Percentiles rank a stretch among this genome's conserved stretches.
phyloP scores from a whole-genome alignment of 2,113 vertebrate species.

The Stegastes partitus region DNA sequence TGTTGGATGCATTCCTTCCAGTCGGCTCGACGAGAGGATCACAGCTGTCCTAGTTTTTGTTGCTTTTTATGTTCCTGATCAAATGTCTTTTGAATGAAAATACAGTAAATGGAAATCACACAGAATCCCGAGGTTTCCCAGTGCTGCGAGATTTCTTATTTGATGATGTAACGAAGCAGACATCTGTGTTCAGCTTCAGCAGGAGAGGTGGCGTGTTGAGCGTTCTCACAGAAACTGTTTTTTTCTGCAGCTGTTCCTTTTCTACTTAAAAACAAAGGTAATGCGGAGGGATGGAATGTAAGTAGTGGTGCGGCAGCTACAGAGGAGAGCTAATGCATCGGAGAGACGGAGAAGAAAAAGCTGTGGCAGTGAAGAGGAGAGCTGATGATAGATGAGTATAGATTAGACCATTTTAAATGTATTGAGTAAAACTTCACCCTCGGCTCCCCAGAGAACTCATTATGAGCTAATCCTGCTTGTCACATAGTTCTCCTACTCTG shows the following conservation, averaged over 20 bases:
- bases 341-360: constrained; percentile 5
- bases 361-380: neutral
- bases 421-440: constrained; percentile 46
- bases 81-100: constrained; percentile 38
- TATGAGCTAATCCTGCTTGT: constrained; percentile 75
- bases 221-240: neutral
- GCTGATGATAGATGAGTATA: constrained; percentile 49
- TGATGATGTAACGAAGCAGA: constrained; percentile 31
- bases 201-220: neutral
- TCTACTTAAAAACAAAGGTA: neutral
- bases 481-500: constrained; percentile 61
- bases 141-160: constrained; percentile 9
- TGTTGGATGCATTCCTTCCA: constrained; percentile 5
- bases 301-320: neutral
- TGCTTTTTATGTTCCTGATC: constrained; percentile 37
- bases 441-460: constrained; percentile 78
- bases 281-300: neutral
- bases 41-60: constrained; percentile 18
- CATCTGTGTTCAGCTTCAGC: constrained; percentile 29
- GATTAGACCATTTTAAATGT: constrained; percentile 56
- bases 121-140: constrained; percentile 34
- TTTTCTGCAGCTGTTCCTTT: constrained; percentile 14
- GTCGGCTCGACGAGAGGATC: constrained; percentile 17
- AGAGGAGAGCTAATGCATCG: neutral
- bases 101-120: constrained; percentile 44